Evolutionary conservation across 2,113 vertebrate genomes (phyloP), one percentile per base, ranked within the genome.

Genomic region (Dromiciops gliroides): DNA sequence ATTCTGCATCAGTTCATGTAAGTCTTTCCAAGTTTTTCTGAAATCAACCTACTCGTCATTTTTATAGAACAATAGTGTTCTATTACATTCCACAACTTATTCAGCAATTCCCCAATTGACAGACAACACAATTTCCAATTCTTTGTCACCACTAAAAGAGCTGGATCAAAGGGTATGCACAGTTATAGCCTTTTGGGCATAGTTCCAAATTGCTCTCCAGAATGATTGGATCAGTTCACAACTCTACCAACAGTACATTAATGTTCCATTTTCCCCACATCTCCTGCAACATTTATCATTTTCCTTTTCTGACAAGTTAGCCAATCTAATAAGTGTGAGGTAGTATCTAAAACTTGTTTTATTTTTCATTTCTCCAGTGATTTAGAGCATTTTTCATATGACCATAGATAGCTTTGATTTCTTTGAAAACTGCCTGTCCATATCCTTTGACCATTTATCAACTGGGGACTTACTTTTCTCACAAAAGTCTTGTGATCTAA

Each of bases 401-500:
- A 60, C 28, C 56, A 60, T 60, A 60, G 56, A 60, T 60, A 60
- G 28, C 28, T 60, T 60, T 60, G 26, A 31, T 60, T 60, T 60
- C 56, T 60, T 60, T 60, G 56, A 60, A 60, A 60, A 60, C 28
- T 60, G 56, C 10, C 28, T 31, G 26, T 60, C 31, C 28, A 60
- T 60, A 60, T 60, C 56, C 56, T 60, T 31, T 60, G 56, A 60
- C 10, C 28, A 60, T 60, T 31, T 60, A 60, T 60, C 56, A 52
- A 31, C 2, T 31, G 9, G 56, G 28, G 28, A 97, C 94, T 98
- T 98, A 98, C 97, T 98, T 98, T 98, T 97, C 97, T 98, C 96
- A 97, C 97, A 96, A 98, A 96, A 94, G 95, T 95, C 91, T 97
- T 98, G 95, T 98, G 98, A 98, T 98, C 97, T 98, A 97, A 98